A percentile compares a stretch with the other conserved stretches of the same genome.
Evolutionary conservation across 2,888 invertebrate genomes (phyloP).

Genomic region (Dasysyrphus tricinctus): DNA sequence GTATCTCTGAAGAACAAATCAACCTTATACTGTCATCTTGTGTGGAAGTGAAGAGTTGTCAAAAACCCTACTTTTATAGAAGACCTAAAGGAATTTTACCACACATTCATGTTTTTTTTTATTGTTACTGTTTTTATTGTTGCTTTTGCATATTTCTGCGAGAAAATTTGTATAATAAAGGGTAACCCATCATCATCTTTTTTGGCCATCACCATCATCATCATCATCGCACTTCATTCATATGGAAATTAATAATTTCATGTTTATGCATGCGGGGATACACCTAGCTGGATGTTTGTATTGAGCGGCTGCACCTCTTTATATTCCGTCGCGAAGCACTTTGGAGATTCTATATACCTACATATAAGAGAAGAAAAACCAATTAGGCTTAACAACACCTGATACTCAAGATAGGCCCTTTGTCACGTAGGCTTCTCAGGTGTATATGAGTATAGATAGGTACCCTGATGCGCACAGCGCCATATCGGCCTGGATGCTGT

Average conservation of each 20-base stretch:
- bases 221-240: constrained; percentile 70
- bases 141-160: constrained; percentile 31
- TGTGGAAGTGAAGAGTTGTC: constrained; percentile 29
- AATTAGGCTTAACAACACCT: constrained; percentile 75
- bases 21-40: not conserved
- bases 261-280: constrained; percentile 60
- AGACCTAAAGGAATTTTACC: constrained; percentile 19
- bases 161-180: constrained; percentile 40
- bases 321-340: constrained; percentile 39
- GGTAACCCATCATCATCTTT: constrained; percentile 47
- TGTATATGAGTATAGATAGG: not conserved
- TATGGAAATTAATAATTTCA: constrained; percentile 73
- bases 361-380: constrained; percentile 55
- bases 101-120: not conserved
- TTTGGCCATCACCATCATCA: constrained; percentile 17
- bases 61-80: constrained; percentile 25
- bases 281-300: constrained; percentile 4
- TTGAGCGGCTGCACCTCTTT: constrained; percentile 19
- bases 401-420: constrained; percentile 71
- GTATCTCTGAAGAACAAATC: constrained; percentile 36
- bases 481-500: constrained; percentile 29
- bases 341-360: constrained; percentile 11
- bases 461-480: not conserved
- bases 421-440: constrained; percentile 68
- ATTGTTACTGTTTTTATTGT: not conserved